phyloP scores from a whole-genome alignment of 2,113 vertebrate genomes.

The Setophaga petechia region DNA sequence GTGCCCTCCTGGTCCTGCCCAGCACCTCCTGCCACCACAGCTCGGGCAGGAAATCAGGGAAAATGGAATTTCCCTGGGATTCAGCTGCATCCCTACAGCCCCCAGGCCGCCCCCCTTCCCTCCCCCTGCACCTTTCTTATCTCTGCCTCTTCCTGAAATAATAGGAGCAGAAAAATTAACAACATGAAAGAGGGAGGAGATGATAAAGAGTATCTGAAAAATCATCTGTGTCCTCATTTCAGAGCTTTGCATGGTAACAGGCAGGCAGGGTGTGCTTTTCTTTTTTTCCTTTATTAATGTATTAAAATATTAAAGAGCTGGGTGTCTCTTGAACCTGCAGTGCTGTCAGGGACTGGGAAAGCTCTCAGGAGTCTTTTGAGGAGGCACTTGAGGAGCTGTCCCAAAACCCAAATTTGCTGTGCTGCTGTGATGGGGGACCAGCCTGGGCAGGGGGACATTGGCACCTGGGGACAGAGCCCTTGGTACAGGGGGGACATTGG shows the following conservation, averaged over 20 bases:
- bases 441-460: background rate
- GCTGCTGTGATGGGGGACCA: background rate
- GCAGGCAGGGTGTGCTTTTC: background rate
- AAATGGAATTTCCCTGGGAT: background rate
- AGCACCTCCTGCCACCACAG: background rate
- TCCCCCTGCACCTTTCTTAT: background rate
- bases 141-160: background rate
- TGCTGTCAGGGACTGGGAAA: background rate
- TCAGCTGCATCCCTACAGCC: background rate
- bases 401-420: background rate
- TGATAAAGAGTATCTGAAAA: conserved; percentile 22
- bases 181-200: conserved; percentile 14
- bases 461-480: background rate
- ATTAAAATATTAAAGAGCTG: background rate
- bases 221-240: conserved; percentile 33
- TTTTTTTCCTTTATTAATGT: background rate
- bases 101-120: background rate
- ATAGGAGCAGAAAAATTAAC: conserved; percentile 29
- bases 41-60: background rate
- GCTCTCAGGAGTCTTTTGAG: background rate
- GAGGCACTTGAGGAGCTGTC: background rate
- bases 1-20: background rate
- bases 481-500: too few relatives aligned
- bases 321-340: background rate
- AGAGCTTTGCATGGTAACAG: background rate